Conservation (phyloP, 2,797 vertebrate genomes). For the Okamejei kenojei region DNA sequence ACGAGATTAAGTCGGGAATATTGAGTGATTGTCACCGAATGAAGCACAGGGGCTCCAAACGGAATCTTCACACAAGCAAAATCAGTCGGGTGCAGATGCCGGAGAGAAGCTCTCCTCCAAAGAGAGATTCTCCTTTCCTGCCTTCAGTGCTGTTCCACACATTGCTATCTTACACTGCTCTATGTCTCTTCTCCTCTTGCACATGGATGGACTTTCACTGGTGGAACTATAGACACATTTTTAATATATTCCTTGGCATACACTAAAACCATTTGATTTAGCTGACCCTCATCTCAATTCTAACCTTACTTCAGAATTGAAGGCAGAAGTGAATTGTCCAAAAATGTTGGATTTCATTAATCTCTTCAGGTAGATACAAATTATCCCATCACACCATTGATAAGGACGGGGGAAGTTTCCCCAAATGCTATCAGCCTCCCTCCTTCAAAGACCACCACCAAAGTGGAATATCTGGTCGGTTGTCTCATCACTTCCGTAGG, state of each 20-base stretch:
- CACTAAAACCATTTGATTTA: not conserved
- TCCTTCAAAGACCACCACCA: not conserved
- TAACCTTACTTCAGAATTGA: not conserved
- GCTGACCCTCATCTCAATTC: not conserved
- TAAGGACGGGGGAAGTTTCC: not conserved
- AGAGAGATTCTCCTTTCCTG: not conserved
- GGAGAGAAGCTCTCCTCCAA: not conserved
- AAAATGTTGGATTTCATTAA: not conserved
- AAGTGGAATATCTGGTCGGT: no score
- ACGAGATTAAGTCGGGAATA: not conserved
- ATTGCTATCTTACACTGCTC: not conserved
- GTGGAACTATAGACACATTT: not conserved
- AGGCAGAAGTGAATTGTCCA: not conserved
- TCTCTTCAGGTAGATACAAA: not conserved
- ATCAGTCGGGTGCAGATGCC: not conserved
- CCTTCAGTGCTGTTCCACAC: not conserved
- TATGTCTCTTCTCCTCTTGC: not conserved
- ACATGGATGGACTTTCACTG: not conserved
- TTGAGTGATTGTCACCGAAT: not conserved
- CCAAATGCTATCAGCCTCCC: not conserved
- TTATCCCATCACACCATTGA: not conserved
- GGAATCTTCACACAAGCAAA: not conserved
- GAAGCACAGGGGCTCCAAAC: not conserved
- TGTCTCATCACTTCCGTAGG: not conserved
- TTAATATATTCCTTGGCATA: not conserved